phyloP scores from a whole-genome alignment of 2,888 invertebrate genomes.

The Phymatocera aterrima region DNA sequence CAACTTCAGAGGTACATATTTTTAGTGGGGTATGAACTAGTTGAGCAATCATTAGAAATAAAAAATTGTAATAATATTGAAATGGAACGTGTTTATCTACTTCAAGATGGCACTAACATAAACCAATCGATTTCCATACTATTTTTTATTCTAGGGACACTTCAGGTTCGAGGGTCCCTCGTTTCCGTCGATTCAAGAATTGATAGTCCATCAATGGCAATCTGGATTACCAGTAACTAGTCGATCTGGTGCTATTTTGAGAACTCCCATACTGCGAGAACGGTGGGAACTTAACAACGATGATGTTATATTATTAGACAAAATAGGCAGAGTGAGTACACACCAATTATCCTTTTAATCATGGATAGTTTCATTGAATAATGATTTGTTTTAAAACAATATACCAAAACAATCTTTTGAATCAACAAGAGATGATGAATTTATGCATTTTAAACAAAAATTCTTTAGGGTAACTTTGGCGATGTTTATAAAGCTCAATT shows the following conservation, averaged over 20 bases:
- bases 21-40: too few relatives aligned
- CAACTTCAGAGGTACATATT: slow-evolving; percentile 87
- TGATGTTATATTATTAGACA: slow-evolving; percentile 92
- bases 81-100: too few relatives aligned
- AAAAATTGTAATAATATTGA: too few relatives aligned
- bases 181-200: slow-evolving; percentile 93
- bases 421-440: background rate
- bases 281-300: slow-evolving; percentile 98
- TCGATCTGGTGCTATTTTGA: slow-evolving; percentile 92
- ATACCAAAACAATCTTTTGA: background rate
- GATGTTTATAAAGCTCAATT: slow-evolving; percentile 96
- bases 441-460: background rate
- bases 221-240: slow-evolving; percentile 93
- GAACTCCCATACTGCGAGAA: slow-evolving; percentile 91
- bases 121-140: background rate
- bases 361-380: too few relatives aligned
- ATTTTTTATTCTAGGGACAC: slow-evolving; percentile 82
- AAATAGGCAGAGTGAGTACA: slow-evolving; percentile 91
- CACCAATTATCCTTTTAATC: too few relatives aligned
- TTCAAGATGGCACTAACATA: too few relatives aligned
- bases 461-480: slow-evolving; percentile 94
- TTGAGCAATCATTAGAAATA: too few relatives aligned
- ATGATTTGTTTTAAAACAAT: background rate
- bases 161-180: slow-evolving; percentile 96
- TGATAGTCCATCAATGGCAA: slow-evolving; percentile 92